Conservation (phyloP, 2,797 vertebrate species). For the Erithacus rubecula region DNA sequence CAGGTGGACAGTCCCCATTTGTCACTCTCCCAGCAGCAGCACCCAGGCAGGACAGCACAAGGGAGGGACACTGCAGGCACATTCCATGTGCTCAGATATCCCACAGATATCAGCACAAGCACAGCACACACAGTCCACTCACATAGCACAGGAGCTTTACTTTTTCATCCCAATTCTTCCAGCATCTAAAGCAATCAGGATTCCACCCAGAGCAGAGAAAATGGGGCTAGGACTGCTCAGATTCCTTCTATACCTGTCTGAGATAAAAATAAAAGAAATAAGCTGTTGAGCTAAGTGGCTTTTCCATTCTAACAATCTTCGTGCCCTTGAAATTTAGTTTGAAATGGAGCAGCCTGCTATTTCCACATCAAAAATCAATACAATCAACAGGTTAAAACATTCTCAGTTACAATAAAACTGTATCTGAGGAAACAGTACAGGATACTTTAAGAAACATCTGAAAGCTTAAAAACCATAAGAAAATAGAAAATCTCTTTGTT, state of each 20-base stretch:
- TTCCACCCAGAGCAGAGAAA: constrained; percentile 3
- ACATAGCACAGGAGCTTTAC: not conserved
- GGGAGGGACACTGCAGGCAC: not conserved
- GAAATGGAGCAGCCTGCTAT: constrained; percentile 50
- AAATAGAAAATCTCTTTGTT: constrained; percentile 1
- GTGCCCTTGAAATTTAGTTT: constrained; percentile 61
- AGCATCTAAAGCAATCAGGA: not conserved
- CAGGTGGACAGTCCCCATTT: not conserved
- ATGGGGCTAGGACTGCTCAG: constrained; percentile 5
- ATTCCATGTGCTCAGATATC: not conserved
- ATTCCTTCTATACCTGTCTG: not conserved
- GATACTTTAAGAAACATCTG: not conserved
- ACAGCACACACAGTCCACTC: not conserved
- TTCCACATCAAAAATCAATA: constrained; percentile 66
- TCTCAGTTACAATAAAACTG: constrained; percentile 44
- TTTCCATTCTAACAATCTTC: constrained; percentile 46
- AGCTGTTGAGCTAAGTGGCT: constrained; percentile 25
- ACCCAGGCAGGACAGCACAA: not conserved
- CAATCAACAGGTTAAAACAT: constrained; percentile 65
- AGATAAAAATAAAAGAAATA: constrained; percentile 54
- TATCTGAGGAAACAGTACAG: constrained; percentile 32
- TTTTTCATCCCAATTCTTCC: not conserved
- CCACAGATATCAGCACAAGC: not conserved
- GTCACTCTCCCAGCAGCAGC: not conserved
- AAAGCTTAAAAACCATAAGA: constrained; percentile 25